These are phyloP conservation scores for Gastracanthus pulcherrimus DNA, from an alignment of 2,888 invertebrate genomes.

Conservation along the genomic window DNA sequence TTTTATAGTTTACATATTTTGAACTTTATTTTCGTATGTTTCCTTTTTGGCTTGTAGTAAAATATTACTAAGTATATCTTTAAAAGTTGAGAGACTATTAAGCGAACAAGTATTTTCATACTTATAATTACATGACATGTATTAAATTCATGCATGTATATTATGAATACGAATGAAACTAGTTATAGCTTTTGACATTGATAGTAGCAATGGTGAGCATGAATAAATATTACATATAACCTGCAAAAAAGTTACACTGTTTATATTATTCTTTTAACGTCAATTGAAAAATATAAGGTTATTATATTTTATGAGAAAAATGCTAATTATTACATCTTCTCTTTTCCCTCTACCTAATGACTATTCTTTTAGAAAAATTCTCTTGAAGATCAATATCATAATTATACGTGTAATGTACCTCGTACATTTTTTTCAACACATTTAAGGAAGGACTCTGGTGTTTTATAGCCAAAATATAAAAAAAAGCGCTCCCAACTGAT, in stretches of 20 bases:
- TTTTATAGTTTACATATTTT: conserved; percentile 28
- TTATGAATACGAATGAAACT: not conserved
- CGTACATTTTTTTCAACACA: too few species aligned
- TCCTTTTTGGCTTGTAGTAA: not conserved
- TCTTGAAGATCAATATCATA: too few species aligned
- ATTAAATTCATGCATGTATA: not conserved
- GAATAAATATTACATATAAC: not conserved
- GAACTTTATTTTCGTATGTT: not conserved
- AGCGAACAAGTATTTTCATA: conserved; percentile 1
- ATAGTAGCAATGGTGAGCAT: not conserved
- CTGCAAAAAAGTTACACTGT: not conserved
- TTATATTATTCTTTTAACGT: too few species aligned
- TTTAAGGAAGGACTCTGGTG: too few species aligned
- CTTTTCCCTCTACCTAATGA: too few species aligned
- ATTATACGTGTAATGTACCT: too few species aligned
- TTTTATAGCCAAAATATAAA: too few species aligned
- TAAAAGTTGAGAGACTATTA: conserved; percentile 16
- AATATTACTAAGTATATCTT: not conserved
- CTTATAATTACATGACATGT: conserved; percentile 10
- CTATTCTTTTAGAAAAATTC: too few species aligned
- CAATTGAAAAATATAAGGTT: too few species aligned
- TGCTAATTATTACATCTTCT: too few species aligned
- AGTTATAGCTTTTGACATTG: not conserved
- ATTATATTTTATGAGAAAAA: too few species aligned
- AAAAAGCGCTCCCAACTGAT: too few species aligned